Base-by-base conservation (phyloP, 2,113 vertebrate species). In the Xyrauchen texanus region DNA sequence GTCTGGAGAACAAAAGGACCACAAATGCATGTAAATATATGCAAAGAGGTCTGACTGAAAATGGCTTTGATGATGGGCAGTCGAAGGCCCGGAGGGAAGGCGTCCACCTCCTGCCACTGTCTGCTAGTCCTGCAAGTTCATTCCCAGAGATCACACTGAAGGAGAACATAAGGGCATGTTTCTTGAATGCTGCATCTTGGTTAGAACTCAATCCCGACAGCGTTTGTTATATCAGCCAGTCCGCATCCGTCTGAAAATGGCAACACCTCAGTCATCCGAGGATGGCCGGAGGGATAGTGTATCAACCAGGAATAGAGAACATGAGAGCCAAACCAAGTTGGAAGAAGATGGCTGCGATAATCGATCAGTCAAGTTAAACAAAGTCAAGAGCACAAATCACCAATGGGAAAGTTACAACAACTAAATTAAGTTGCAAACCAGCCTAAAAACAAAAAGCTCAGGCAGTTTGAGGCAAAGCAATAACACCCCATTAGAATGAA, bases 11-110 rank as follows among this genome's bases (percentile, higher is more conserved):
- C 67, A 71, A 66, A 69, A 64, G 76, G 66, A 74, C 78, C 52
- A 69, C 49, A 79, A 82, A 79, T 76, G 4, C 72, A 82, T 84
- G 80, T 67, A 80, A 80, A 77, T 58, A 73, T 85, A 80, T 82
- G 73, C 44, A 85, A 80, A 10, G 64, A 77, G 63, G 73, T 65
- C 83, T 80, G 63, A 63, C 65, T 53, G 42, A 68, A 9, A 42
- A 63, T 51, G 49, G 71, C 55, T 64, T 49, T 68, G 55, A 64
- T 80, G 62, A 68, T 79, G 62, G 73, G n/a, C 60, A 49, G 53
- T 44, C 51, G 15, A 16, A 68, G 46, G 45, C 76, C 65, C 16
- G 4, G 34, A 16, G 78, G 63, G 57, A 69, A 67, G 44, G 49
- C 51, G 47, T 44, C 74, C 34, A 47, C 74, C 34, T 55, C 55